These are phyloP conservation scores for Heterodera filipjevi DNA, from an alignment of 2,888 invertebrate species.

Conservation along the genomic window DNA sequence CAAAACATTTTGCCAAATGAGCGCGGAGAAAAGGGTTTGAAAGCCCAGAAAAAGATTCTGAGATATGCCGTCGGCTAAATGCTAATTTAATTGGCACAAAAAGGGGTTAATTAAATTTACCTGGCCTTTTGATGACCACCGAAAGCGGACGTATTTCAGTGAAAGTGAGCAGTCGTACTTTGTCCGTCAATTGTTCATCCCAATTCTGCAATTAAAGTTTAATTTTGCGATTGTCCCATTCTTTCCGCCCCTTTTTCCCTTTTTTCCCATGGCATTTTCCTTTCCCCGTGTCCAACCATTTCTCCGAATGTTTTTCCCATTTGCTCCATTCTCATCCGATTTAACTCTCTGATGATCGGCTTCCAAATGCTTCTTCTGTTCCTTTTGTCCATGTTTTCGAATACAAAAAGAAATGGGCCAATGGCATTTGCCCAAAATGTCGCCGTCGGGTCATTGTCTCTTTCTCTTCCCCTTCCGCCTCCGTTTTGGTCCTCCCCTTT, in stretches of 20 bases:
- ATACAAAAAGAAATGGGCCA: slow-evolving; percentile 19
- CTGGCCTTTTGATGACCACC: background rate
- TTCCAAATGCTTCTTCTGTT: slow-evolving; percentile 20
- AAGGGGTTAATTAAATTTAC: background rate
- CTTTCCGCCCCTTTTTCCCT: background rate
- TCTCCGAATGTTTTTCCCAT: background rate
- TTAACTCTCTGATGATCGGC: background rate
- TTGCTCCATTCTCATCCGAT: slow-evolving; percentile 15
- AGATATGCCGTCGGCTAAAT: background rate
- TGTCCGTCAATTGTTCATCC: slow-evolving; percentile 13
- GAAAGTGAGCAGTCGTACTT: background rate
- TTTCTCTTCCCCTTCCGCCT: background rate
- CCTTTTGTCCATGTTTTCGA: slow-evolving; percentile 7
- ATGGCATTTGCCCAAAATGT: slow-evolving; percentile 18
- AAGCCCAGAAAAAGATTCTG: slow-evolving; percentile 20
- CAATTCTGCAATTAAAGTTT: background rate
- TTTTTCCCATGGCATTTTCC: background rate
- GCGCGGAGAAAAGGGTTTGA: slow-evolving; percentile 20
- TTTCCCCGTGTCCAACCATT: background rate
- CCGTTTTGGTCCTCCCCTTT: background rate
- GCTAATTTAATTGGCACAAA: background rate
- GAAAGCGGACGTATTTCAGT: slow-evolving; percentile 11
- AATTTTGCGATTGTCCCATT: background rate
- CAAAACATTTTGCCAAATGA: slow-evolving; percentile 11
- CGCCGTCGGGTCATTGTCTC: background rate